Evolutionary conservation across 2,113 vertebrate genomes (phyloP).

Genomic region (Calidris pygmaea): DNA sequence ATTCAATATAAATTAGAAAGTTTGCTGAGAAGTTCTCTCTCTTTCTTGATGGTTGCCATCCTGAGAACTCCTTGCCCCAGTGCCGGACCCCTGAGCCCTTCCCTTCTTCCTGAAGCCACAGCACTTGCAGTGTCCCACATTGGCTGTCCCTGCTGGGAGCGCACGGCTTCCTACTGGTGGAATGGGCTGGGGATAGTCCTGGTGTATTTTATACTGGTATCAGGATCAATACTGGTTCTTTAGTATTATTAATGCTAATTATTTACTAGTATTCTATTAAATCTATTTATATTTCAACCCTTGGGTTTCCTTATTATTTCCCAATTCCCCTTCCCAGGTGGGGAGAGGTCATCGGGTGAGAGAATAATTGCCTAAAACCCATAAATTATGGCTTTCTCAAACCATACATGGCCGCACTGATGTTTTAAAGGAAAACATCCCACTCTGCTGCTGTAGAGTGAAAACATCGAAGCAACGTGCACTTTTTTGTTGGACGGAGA

Average conservation of each 20-base stretch:
- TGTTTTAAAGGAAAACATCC: not conserved
- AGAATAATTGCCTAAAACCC: not conserved
- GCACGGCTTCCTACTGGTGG: no score
- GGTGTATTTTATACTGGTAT: not conserved
- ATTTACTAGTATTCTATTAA: not conserved
- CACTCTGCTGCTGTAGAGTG: accelerated
- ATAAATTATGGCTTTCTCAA: not conserved
- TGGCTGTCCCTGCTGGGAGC: no score
- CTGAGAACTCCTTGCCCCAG: not conserved
- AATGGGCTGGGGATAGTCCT: no score
- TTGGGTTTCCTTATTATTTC: not conserved
- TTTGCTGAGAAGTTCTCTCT: not conserved
- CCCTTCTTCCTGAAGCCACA: no score
- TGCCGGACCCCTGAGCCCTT: no score
- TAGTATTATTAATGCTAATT: not conserved
- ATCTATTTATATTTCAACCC: not conserved
- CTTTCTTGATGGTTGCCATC: not conserved
- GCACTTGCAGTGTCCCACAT: no score
- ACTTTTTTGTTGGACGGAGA: not conserved
- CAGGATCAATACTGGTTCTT: not conserved
- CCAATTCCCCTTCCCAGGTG: not conserved
- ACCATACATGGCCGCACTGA: accelerated
- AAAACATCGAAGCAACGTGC: not conserved
- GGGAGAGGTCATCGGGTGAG: not conserved
- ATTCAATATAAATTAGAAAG: not conserved